Conservation (phyloP, 2,888 invertebrate species). For the Dryobota labecula region DNA sequence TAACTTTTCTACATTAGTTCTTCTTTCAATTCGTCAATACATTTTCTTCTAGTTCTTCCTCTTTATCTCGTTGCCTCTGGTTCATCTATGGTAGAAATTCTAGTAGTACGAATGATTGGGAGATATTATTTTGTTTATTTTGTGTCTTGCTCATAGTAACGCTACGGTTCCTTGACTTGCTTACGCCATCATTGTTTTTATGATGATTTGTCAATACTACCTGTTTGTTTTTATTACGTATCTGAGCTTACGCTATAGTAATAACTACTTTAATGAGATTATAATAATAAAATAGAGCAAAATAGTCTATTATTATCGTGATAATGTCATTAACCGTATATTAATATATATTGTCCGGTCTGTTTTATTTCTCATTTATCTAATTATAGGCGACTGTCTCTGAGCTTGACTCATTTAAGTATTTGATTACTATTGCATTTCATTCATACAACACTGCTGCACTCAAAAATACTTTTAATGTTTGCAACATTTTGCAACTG, state of each 20-base stretch:
- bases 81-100: neutral
- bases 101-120: neutral
- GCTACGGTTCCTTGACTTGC: slow-evolving; percentile 54
- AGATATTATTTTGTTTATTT: neutral
- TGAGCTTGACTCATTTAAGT: neutral
- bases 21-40: neutral
- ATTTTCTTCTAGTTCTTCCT: neutral
- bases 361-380: slow-evolving; percentile 7
- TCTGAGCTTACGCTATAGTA: slow-evolving; percentile 25
- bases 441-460: neutral
- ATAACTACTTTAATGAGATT: slow-evolving; percentile 28
- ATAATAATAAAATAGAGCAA: slow-evolving; percentile 11
- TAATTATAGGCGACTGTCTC: slow-evolving; percentile 3
- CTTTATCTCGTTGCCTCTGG: neutral
- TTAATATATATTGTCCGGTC: neutral
- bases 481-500: neutral
- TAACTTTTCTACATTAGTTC: neutral
- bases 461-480: neutral
- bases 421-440: neutral
- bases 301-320: slow-evolving; percentile 13
- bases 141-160: slow-evolving; percentile 31
- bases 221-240: slow-evolving; percentile 31
- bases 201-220: slow-evolving; percentile 32
- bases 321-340: slow-evolving; percentile 23
- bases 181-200: slow-evolving; percentile 48